Evolutionary conservation across 2,888 invertebrate species (phyloP).

Genomic region (Cheilosia pagana): DNA sequence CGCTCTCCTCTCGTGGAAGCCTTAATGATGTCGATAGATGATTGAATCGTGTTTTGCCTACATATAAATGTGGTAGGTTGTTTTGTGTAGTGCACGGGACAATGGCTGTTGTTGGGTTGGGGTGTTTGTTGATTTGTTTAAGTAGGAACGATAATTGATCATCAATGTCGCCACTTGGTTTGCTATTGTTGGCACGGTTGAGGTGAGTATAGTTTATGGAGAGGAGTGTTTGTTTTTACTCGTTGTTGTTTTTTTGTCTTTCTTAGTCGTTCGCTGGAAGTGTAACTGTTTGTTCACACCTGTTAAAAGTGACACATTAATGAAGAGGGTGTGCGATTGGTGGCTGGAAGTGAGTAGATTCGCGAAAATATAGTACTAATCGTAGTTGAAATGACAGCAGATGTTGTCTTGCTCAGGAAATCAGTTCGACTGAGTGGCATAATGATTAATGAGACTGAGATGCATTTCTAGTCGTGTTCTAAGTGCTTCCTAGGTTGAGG

Average conservation of each 20-base stretch:
- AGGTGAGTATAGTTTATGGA: constrained; percentile 8
- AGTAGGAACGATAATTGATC: constrained; percentile 71
- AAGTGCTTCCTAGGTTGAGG: too few relatives aligned
- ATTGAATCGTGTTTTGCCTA: constrained; percentile 49
- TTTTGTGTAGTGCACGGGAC: constrained; percentile 13
- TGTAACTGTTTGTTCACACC: constrained; percentile 44
- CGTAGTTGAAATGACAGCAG: too few relatives aligned
- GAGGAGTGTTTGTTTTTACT: constrained; percentile 6
- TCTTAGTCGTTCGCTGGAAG: constrained; percentile 9
- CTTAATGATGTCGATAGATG: constrained; percentile 50
- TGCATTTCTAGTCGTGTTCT: too few relatives aligned
- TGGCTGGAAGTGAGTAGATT: too few relatives aligned
- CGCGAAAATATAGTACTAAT: too few relatives aligned
- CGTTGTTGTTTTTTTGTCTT: background rate
- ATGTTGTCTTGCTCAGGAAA: too few relatives aligned
- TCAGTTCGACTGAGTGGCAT: too few relatives aligned
- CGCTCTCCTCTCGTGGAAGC: constrained; percentile 42
- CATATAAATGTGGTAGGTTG: constrained; percentile 54
- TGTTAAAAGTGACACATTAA: constrained; percentile 21
- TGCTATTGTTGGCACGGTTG: constrained; percentile 39
- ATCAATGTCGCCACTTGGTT: constrained; percentile 68
- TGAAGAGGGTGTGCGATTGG: too few relatives aligned
- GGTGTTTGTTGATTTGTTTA: constrained; percentile 69
- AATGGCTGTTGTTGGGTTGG: constrained; percentile 14
- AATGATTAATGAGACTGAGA: too few relatives aligned